These are phyloP conservation scores for Ornithorhynchus anatinus DNA, from an alignment of 2,113 vertebrate species.

Conservation along the genomic window DNA sequence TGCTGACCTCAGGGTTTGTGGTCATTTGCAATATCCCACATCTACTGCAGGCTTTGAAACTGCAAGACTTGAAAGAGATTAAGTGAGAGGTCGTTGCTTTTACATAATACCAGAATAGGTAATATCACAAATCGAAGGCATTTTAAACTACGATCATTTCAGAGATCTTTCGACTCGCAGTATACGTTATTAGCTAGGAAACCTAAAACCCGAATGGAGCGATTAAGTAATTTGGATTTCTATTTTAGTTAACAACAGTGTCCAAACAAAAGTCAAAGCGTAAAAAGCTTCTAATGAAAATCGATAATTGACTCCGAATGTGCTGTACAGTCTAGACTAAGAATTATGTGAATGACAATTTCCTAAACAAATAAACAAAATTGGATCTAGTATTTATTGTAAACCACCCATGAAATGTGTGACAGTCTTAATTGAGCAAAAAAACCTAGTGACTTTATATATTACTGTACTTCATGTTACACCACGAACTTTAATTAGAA, in stretches of 20 bases:
- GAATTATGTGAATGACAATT: background rate
- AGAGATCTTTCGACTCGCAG: background rate
- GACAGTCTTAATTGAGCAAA: slow-evolving; percentile 26
- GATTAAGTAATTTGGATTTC: slow-evolving; percentile 12
- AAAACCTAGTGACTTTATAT: background rate
- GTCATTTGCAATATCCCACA: no score
- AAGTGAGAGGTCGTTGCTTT: background rate
- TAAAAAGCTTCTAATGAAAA: slow-evolving; percentile 39
- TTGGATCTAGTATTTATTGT: slow-evolving; percentile 30
- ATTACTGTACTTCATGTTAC: slow-evolving; percentile 39
- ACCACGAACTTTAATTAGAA: slow-evolving; percentile 68
- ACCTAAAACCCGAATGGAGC: background rate
- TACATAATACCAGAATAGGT: background rate
- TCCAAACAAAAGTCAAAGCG: slow-evolving; percentile 23
- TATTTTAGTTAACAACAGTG: slow-evolving; percentile 15
- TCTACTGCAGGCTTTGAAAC: no score
- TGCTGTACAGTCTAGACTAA: background rate
- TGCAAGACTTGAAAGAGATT: slow-evolving; percentile 9
- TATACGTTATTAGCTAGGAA: slow-evolving; percentile 3
- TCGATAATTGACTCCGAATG: slow-evolving; percentile 27
- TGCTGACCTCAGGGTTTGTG: no score
- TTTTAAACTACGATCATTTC: slow-evolving; percentile 10
- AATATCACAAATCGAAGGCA: background rate
- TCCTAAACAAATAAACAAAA: slow-evolving; percentile 48
- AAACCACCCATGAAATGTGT: slow-evolving; percentile 53